Base-by-base conservation (phyloP, 2,113 vertebrate species). In the Amphiprion ocellaris region DNA sequence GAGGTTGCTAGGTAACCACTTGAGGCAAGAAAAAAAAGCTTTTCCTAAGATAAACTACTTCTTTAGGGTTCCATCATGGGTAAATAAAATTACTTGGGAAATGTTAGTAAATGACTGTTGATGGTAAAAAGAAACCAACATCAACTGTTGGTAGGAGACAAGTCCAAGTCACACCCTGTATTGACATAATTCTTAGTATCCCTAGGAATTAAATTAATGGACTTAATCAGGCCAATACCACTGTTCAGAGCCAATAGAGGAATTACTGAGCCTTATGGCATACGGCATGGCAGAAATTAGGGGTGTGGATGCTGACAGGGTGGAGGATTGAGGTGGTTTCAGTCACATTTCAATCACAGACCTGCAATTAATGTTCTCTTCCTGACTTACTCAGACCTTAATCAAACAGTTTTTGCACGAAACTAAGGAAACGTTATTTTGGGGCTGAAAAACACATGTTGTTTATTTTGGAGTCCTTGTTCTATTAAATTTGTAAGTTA, bases 1-100 rank as follows among this genome's bases (percentile, higher is more conserved):
- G 16, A 26, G 33, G 56, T 58, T 67, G 64, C 21, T 59, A 46
- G 4, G 63, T 28, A 53, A 68, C 56, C 23, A 61, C 23, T 17
- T 26, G 30, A 41, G 11, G 58, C 49, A 23, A 63, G 41, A 69
- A 55, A 62, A 54, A 19, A 69, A 54, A 15, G 11, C 15, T 30
- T 17, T 21, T 52, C 19, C 21, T 10, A 37, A 8, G 30, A 17
- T 14, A 44, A 23, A 26, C 23, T 6, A 53, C 15, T 67, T 1
- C n/a, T 60, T 10, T 41, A 6, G 7, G 37, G 24, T 9, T 16
- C 28, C 14, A 56, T 47, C 24, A 30, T 58, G 21, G n/a, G 7
- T 16, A 24, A 71, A 49, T 14, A 71, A 52, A 54, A 63, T 10
- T 54, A 0, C 17, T 33, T 50, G 26, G 19, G 12, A 33, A 53